Evolutionary conservation across 2,888 invertebrate genomes (phyloP).

Genomic region (Keiferia lycopersicella): DNA sequence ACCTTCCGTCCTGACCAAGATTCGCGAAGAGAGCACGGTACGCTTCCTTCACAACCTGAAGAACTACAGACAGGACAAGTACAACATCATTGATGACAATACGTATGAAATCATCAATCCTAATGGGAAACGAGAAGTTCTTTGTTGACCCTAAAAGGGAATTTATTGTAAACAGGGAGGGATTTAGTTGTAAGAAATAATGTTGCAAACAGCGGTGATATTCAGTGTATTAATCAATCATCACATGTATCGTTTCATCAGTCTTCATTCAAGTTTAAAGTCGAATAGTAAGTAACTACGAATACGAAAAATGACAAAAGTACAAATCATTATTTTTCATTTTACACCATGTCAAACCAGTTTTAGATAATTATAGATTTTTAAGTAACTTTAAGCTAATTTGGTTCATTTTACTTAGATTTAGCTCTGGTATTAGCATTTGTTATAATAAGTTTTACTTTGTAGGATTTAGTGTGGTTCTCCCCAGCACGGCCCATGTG

Average conservation of each 20-base stretch:
- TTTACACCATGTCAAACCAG: not conserved
- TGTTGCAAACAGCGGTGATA: not conserved
- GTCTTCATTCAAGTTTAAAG: too few relatives aligned
- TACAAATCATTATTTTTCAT: not conserved
- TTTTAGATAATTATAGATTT: not conserved
- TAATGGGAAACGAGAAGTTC: slow-evolving; percentile 67
- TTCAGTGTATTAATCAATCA: too few relatives aligned
- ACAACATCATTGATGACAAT: slow-evolving; percentile 84
- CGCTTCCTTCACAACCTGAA: slow-evolving; percentile 83
- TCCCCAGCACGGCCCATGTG: too few relatives aligned
- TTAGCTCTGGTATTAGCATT: not conserved
- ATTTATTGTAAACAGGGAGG: slow-evolving; percentile 16
- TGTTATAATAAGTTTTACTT: not conserved
- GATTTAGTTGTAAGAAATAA: not conserved
- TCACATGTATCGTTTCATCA: too few relatives aligned
- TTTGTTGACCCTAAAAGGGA: slow-evolving; percentile 61
- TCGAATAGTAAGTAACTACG: too few relatives aligned
- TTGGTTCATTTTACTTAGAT: not conserved
- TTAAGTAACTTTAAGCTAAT: not conserved
- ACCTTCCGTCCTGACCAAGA: slow-evolving; percentile 84
- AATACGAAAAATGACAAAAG: too few relatives aligned
- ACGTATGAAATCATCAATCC: slow-evolving; percentile 76
- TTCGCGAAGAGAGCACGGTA: slow-evolving; percentile 84
- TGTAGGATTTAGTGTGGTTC: too few relatives aligned
- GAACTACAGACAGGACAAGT: slow-evolving; percentile 84